A percentile compares a stretch with the other conserved stretches of the same genome.
These are phyloP conservation scores for Tychaedon coryphoeus DNA, from an alignment of 2,113 vertebrate species.

Conservation along the genomic window DNA sequence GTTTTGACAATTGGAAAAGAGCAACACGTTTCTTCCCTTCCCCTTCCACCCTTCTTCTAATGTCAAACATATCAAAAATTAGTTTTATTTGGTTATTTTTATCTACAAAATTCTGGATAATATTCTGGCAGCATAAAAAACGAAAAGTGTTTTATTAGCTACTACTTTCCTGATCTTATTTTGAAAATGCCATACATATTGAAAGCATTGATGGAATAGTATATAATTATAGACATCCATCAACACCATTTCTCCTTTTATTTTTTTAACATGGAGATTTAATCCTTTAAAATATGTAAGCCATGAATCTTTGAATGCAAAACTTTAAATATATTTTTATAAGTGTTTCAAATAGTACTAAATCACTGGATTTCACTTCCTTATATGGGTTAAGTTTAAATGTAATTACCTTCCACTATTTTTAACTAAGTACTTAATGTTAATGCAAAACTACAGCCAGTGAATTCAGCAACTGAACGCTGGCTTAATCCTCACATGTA, in stretches of 20 bases:
- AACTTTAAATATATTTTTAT: background rate
- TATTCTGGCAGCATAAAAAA: background rate
- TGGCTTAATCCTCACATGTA: background rate
- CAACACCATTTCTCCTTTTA: background rate
- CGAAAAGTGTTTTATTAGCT: background rate
- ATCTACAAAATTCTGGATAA: background rate
- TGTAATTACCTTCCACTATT: constrained; percentile 26
- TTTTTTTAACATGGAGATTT: background rate
- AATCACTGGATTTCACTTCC: background rate
- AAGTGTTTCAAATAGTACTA: background rate
- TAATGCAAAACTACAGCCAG: constrained; percentile 17
- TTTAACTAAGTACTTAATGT: background rate
- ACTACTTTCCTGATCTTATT: background rate
- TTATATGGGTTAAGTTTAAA: background rate
- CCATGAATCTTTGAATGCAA: background rate
- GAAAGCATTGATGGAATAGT: background rate
- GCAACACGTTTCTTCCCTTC: background rate
- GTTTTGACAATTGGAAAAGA: background rate
- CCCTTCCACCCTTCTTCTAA: background rate
- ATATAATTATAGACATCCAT: background rate
- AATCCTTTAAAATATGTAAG: background rate
- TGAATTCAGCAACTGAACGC: constrained; percentile 7
- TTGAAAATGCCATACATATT: background rate
- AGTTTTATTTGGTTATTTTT: background rate
- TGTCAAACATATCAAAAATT: background rate